Conservation (phyloP, 2,113 vertebrate species). For the human region GRCh38 chr16:51207001-51207500, state of each 20-base stretch:
- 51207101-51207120: constrained; percentile 75
- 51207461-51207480: neutral
- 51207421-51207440: neutral
- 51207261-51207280: constrained; percentile 51
- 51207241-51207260: constrained; percentile 53
- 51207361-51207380: constrained; percentile 73
- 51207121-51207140: constrained; percentile 70
- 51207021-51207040: constrained; percentile 66
- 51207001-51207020: constrained; percentile 38
- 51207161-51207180: constrained; percentile 47
- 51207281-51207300: constrained; percentile 68
- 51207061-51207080: neutral
- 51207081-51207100: neutral
- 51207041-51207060: constrained; percentile 70
- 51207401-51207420: constrained; percentile 78
- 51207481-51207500: neutral
- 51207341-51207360: constrained; percentile 71
- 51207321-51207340: constrained; percentile 65
- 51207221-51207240: constrained; percentile 55
- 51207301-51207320: constrained; percentile 77
- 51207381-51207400: constrained; percentile 69
- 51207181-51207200: neutral
- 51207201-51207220: constrained; percentile 64
- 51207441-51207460: neutral
- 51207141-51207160: constrained; percentile 75